Evolutionary conservation across 2,888 invertebrate species (phyloP), one percentile per base, ranked within the genome.

Genomic region (Lasioglossum malachurum): DNA sequence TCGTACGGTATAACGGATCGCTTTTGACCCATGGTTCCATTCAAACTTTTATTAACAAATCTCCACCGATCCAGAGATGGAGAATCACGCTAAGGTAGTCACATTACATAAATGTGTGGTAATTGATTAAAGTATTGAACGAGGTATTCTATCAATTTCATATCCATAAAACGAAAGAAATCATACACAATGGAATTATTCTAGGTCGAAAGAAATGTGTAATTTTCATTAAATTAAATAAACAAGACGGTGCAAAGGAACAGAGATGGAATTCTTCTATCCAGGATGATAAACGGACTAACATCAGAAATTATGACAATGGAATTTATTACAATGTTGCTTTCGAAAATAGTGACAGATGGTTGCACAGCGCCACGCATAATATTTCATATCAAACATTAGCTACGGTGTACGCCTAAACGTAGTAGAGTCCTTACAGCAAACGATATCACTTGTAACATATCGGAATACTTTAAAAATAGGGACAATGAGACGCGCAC

Each of bases 351-450:
- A n/a, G 69, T 92, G 92, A 89, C 89, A 91, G n/a, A 91, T 91
- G 92, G 91, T 91, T 88, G 88, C 91, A 90, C 92, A 91, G 91
- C 90, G 90, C 88, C 91, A 89, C 90, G 92, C 90, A 91, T 92
- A 91, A 87, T 84, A 87, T 82, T 91, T 90, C 88, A 91, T 87
- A 92, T 87, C 92, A 93, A 92, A 93, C 90, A 91, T 93, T 94
- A 92, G 90, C 89, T 94, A 93, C 87, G 83, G 86, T 89, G 85
- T 91, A 92, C 89, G 87, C 88, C 87, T 92, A 90, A 92, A 35
- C 86, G 84, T 67, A 72, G 86, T 81, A 90, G 75, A 87, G 83
- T 90, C 83, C 84, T 90, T 90, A 91, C 27, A 79, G n/a, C 69
- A 80, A 71, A 49, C 73, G 75, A 76, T 89, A 91, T 83, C 87